Base-by-base conservation (phyloP, 2,797 vertebrate genomes). In the Molossus alvarezi region DNA sequence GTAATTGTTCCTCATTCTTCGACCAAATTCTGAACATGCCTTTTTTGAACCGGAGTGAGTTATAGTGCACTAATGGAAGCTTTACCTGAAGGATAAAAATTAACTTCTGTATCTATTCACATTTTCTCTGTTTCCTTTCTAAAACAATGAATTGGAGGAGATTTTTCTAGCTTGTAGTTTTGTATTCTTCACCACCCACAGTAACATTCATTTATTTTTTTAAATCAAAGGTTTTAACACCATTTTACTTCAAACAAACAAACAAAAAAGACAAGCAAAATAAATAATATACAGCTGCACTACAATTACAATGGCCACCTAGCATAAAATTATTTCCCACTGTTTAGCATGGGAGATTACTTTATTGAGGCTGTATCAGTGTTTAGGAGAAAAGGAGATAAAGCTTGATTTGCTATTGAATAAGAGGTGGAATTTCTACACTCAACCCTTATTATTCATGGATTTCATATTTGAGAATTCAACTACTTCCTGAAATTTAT, bases 31-130 rank as follows among this genome's bases (percentile, higher is more conserved):
- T 71, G 11, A 88, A 60, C 5, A 23, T 51, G n/a, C 11, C n/a
- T 90, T 83, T 87, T 72, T 45, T 84, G 65, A 94, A 92, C 27
- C 27, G 87, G 65, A 84, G 20, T 64, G 69, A 76, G 3, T 92
- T 86, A 48, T 33, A 84, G 57, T 45, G 23, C n/a, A 60, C 27
- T 65, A 58, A 69, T 18, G 20, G 23, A 67, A 55, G 5, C 89
- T 97, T 95, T 64, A 75, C 60, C 37, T 51, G 18, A 62, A 80
- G 93, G 83, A 67, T 37, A 95, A 95, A 96, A 73, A 62, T 77
- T 73, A 82, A 90, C 7, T 75, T 57, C 51, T 71, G 3, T 73
- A 20, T 91, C 29, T 90, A n/a, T 87, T 91, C n/a, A 79, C 1
- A 60, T 20, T 75, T 90, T 17, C 6, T 51, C 67, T 79, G 9